Conservation (phyloP, 2,888 invertebrate species). For the Pyrochroa serraticornis region DNA sequence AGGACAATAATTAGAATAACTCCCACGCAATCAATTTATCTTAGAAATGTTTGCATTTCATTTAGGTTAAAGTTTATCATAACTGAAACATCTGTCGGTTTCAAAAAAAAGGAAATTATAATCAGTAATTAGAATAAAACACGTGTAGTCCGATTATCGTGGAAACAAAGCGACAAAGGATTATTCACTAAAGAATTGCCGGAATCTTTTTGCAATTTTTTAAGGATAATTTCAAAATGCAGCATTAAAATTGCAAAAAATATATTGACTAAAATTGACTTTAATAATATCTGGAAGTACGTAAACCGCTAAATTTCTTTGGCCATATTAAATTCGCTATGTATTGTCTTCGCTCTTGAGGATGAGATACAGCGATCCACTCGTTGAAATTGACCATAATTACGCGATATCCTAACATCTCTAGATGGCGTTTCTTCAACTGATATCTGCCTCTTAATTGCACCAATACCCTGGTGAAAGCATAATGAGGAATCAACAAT, state of each 20-base stretch:
- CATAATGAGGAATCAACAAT: slow-evolving; percentile 57
- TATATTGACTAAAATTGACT: background rate
- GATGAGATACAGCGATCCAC: slow-evolving; percentile 65
- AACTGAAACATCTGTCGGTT: slow-evolving; percentile 15
- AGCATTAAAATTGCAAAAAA: background rate
- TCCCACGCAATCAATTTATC: slow-evolving; percentile 10
- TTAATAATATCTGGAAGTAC: background rate
- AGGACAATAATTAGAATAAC: too few species aligned
- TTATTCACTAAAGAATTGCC: too few species aligned
- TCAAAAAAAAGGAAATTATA: slow-evolving; percentile 5
- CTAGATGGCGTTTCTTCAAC: slow-evolving; percentile 64
- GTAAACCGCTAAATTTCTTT: background rate
- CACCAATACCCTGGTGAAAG: slow-evolving; percentile 59
- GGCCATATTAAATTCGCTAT: slow-evolving; percentile 14
- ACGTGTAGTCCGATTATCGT: background rate
- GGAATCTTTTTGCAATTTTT: too few species aligned
- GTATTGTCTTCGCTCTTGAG: slow-evolving; percentile 60
- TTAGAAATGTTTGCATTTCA: slow-evolving; percentile 14
- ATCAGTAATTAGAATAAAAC: background rate
- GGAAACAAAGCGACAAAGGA: too few species aligned
- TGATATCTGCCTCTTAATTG: slow-evolving; percentile 61
- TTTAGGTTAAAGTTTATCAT: slow-evolving; percentile 20
- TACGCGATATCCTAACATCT: slow-evolving; percentile 68
- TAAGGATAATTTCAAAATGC: too few species aligned
- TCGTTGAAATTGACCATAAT: slow-evolving; percentile 60